A percentile compares a stretch with the other conserved stretches of the same genome.
phyloP scores from a whole-genome alignment of 2,797 vertebrate genomes.

The Coregonus ussuriensis region DNA sequence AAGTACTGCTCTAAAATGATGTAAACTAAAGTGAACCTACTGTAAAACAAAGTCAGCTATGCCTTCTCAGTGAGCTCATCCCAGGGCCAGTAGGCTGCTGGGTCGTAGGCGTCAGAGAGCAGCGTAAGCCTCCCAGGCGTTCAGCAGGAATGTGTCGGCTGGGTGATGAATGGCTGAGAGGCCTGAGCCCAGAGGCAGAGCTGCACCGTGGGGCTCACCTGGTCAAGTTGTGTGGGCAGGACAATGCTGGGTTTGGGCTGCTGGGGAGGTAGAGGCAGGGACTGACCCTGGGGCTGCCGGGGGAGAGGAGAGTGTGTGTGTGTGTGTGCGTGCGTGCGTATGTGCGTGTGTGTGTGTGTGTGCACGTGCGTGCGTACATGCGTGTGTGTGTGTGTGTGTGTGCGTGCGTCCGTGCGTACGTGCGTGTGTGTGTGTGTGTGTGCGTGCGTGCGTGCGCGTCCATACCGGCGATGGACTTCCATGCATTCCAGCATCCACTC shows the following conservation, averaged over 20 bases:
- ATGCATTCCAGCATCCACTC: background rate
- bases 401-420: background rate
- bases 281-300: conserved; percentile 1
- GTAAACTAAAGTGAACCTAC: background rate
- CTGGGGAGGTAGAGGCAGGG: conserved; percentile 6
- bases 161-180: conserved; percentile 69
- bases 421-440: conserved; percentile 24
- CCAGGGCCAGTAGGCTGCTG: background rate
- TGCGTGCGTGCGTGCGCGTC: background rate
- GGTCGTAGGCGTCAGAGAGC: conserved; percentile 6
- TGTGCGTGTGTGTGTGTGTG: background rate
- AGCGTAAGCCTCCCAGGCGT: conserved; percentile 46
- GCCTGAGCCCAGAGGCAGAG: conserved; percentile 59
- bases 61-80: background rate
- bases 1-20: background rate
- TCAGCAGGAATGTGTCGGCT: conserved; percentile 71
- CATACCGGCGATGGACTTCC: background rate
- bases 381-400: background rate
- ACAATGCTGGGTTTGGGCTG: conserved; percentile 34
- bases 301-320: background rate
- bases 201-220: conserved; percentile 58
- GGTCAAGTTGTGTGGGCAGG: conserved; percentile 48
- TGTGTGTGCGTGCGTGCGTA: no score
- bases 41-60: background rate
- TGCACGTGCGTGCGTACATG: no score